A percentile compares a stretch with the other conserved stretches of the same genome.
phyloP scores from a whole-genome alignment of 35 echinoderm and acorn worm species.

The Antedon bifida region DNA sequence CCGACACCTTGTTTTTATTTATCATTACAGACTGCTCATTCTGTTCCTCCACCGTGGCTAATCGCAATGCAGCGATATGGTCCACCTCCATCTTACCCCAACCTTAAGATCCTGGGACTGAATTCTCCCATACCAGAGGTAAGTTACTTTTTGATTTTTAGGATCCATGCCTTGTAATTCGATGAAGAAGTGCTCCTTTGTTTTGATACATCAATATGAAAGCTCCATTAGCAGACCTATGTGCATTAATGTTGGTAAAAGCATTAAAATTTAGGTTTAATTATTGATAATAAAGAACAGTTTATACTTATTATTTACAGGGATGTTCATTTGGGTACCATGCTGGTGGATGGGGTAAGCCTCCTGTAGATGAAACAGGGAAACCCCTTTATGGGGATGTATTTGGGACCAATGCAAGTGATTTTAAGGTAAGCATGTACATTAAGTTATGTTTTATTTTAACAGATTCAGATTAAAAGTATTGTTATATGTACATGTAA shows the following conservation, averaged over 20 bases:
- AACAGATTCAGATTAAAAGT: not conserved
- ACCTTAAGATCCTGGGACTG: conserved; percentile 82
- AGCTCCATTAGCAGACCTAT: not conserved
- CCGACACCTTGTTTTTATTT: too few species aligned
- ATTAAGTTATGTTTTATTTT: too few species aligned
- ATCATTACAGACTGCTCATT: conserved; percentile 58
- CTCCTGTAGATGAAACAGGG: conserved; percentile 79
- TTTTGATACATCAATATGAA: not conserved
- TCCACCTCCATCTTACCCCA: conserved; percentile 86
- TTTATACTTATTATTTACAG: conserved; percentile 11
- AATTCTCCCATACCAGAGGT: conserved; percentile 96
- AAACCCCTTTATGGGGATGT: conserved; percentile 98
- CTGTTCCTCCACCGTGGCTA: conserved; percentile 88
- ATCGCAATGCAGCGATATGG: conserved; percentile 96
- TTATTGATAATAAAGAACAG: not conserved
- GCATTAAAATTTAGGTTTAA: too few species aligned
- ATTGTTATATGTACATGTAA: not conserved
- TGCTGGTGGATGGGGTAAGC: conserved; percentile 96
- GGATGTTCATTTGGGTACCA: conserved; percentile 92
- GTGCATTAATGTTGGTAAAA: not conserved
- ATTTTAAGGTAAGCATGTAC: conserved; percentile 53
- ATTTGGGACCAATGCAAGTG: conserved; percentile 82
- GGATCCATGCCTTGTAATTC: not conserved
- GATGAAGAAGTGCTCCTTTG: not conserved
- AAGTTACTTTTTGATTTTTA: conserved; percentile 1